Evolutionary conservation across 2,888 invertebrate species (phyloP).

Genomic region (Nemapogon koenigi): DNA sequence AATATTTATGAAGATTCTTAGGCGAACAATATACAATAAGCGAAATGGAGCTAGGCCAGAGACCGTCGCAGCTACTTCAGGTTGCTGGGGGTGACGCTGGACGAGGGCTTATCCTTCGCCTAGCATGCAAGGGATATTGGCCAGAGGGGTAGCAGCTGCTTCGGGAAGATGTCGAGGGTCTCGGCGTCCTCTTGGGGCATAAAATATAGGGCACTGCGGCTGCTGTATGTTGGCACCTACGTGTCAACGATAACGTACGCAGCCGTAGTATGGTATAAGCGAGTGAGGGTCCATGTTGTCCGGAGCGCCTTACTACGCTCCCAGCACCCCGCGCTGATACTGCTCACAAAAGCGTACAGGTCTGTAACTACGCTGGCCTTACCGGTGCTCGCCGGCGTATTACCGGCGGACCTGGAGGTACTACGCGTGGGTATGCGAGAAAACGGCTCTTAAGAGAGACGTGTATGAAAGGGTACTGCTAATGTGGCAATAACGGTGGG

Average conservation of each 20-base stretch:
- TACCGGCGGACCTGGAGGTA: constrained; percentile 16
- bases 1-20: too few relatives aligned
- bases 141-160: constrained; percentile 16
- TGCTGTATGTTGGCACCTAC: constrained; percentile 12
- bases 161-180: constrained; percentile 20
- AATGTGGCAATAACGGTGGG: too few relatives aligned
- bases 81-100: constrained; percentile 16
- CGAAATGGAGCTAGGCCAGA: too few relatives aligned
- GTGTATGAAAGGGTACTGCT: too few relatives aligned
- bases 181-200: constrained; percentile 21
- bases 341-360: too few relatives aligned
- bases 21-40: too few relatives aligned
- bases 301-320: not conserved
- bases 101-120: constrained; percentile 11
- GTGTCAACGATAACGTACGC: constrained; percentile 15
- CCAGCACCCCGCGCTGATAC: too few relatives aligned
- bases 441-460: too few relatives aligned
- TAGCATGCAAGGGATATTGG: constrained; percentile 16
- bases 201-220: constrained; percentile 20
- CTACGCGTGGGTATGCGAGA: not conserved
- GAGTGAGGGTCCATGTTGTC: constrained; percentile 13
- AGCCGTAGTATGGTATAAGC: constrained; percentile 12
- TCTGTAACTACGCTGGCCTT: constrained; percentile 3
- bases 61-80: constrained; percentile 2
- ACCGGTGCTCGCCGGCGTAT: constrained; percentile 15